Conservation (phyloP, 2,113 vertebrate species). For the Brienomyrus brachyistius region DNA sequence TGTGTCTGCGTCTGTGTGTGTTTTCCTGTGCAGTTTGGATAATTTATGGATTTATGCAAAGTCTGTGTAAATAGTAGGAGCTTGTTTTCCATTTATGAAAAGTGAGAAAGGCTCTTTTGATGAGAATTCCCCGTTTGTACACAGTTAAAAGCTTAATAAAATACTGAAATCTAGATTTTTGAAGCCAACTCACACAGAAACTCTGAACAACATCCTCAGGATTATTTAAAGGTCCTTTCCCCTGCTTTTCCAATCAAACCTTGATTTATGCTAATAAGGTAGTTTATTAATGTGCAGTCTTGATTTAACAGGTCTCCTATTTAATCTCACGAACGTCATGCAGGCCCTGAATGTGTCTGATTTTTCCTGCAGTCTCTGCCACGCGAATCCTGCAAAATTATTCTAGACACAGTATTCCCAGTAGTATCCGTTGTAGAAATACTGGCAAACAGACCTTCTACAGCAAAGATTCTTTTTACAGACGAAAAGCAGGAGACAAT, state of each 20-base stretch:
- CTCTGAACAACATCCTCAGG: background rate
- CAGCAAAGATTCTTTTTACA: background rate
- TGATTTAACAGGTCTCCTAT: background rate
- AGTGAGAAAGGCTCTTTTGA: background rate
- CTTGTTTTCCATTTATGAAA: slow-evolving; percentile 16
- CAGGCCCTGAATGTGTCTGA: background rate
- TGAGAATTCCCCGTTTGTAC: background rate
- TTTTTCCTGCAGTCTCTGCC: background rate
- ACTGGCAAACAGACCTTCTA: background rate
- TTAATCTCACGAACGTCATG: background rate
- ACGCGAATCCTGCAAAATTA: background rate
- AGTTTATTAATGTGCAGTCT: slow-evolving; percentile 1
- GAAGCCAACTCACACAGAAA: background rate
- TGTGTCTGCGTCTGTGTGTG: background rate
- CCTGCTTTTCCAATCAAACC: background rate
- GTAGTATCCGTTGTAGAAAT: background rate
- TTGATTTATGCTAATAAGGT: slow-evolving; percentile 9
- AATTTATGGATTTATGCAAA: slow-evolving; percentile 1
- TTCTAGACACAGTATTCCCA: background rate
- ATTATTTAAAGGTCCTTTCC: background rate
- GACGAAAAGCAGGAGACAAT: background rate
- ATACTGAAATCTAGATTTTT: background rate
- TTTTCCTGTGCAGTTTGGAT: background rate
- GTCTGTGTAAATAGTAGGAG: background rate
- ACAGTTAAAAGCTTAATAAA: slow-evolving; percentile 1